Evolutionary conservation across 2,888 invertebrate species (phyloP).

Genomic region (Eupithecia abbreviata): DNA sequence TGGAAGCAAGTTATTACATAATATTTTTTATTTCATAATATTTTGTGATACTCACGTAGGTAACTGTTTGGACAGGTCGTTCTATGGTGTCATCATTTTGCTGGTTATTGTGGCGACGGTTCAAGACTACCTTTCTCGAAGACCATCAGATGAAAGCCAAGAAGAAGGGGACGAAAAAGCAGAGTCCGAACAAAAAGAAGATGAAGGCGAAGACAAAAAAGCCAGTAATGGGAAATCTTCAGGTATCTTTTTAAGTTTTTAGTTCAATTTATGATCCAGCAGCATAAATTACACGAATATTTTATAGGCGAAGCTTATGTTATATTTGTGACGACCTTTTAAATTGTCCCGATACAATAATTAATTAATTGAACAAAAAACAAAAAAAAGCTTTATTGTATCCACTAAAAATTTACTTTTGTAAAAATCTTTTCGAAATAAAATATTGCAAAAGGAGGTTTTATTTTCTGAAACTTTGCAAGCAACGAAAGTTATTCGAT

Average conservation of each 20-base stretch:
- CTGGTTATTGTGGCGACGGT: constrained; percentile 74
- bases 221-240: constrained; percentile 45
- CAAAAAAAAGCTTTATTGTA: too few species aligned
- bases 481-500: constrained; percentile 24
- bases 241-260: constrained; percentile 50
- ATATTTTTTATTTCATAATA: too few species aligned
- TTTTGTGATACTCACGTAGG: too few species aligned
- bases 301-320: too few species aligned
- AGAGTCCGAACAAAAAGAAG: constrained; percentile 51
- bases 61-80: constrained; percentile 59
- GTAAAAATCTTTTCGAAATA: too few species aligned
- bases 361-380: too few species aligned
- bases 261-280: neutral
- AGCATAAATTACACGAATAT: neutral
- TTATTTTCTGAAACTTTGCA: constrained; percentile 16
- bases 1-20: too few species aligned
- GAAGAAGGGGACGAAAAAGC: constrained; percentile 55
- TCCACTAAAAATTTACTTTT: too few species aligned
- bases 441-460: too few species aligned
- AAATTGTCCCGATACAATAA: too few species aligned
- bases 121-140: constrained; percentile 69
- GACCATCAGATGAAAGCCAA: constrained; percentile 51
- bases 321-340: too few species aligned
- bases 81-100: constrained; percentile 70
- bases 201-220: constrained; percentile 50